Percentiles rank a stretch among this genome's conserved stretches.
Evolutionary conservation across 2,888 invertebrate genomes (phyloP).

Genomic region (Plutella xylostella): DNA sequence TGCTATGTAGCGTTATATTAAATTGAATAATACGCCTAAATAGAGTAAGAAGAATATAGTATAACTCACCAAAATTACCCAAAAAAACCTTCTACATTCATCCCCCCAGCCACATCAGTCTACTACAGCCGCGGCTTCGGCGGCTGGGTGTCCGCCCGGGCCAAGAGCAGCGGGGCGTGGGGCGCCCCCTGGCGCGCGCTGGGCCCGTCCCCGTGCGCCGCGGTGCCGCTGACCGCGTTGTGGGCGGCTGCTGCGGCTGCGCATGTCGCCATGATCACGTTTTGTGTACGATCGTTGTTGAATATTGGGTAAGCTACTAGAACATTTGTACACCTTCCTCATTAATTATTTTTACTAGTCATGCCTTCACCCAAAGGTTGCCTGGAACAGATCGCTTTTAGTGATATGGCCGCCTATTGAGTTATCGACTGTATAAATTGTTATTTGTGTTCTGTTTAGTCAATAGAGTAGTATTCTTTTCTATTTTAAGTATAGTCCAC

Average conservation of each 20-base stretch:
- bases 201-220: slow-evolving; percentile 56
- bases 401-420: no score
- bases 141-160: slow-evolving; percentile 53
- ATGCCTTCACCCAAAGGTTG: no score
- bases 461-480: no score
- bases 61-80: no score
- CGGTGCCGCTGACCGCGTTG: slow-evolving; percentile 47
- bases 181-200: slow-evolving; percentile 55
- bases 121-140: slow-evolving; percentile 63
- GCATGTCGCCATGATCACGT: slow-evolving; percentile 50
- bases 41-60: no score
- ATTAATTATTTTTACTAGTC: neutral
- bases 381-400: no score
- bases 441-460: no score
- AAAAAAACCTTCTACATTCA: no score
- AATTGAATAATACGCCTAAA: no score
- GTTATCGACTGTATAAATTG: no score
- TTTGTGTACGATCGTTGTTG: slow-evolving; percentile 46
- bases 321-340: neutral
- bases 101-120: slow-evolving; percentile 45
- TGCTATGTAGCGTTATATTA: no score
- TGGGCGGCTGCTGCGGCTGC: slow-evolving; percentile 46
- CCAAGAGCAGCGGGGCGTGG: slow-evolving; percentile 37
- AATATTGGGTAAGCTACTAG: slow-evolving; percentile 54
- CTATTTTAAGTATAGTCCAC: no score